A percentile compares a stretch with the other conserved stretches of the same genome.
phyloP scores from a whole-genome alignment of 2,888 invertebrate species.

The Drosophila neutralis region DNA sequence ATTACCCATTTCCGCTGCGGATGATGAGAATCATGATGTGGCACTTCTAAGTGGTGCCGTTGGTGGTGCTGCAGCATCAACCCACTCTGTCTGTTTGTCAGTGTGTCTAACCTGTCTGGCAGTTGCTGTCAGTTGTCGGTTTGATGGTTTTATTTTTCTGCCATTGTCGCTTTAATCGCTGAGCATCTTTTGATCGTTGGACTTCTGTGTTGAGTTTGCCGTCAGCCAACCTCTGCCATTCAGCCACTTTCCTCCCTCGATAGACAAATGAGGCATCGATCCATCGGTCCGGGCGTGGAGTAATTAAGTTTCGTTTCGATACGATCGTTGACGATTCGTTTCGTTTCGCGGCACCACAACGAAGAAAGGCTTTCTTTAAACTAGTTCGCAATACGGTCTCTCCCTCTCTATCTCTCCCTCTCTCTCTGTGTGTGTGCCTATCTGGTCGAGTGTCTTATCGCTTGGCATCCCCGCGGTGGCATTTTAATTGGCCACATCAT shows the following conservation, averaged over 20 bases:
- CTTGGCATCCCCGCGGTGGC: slow-evolving; percentile 73
- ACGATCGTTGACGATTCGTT: slow-evolving; percentile 34
- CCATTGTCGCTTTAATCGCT: slow-evolving; percentile 23
- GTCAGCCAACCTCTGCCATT: slow-evolving; percentile 5
- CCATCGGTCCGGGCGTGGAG: slow-evolving; percentile 34
- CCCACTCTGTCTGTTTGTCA: slow-evolving; percentile 35
- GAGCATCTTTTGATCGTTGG: slow-evolving; percentile 23
- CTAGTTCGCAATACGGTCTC: slow-evolving; percentile 61
- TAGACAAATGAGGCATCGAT: slow-evolving; percentile 35
- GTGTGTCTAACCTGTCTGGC: slow-evolving; percentile 18
- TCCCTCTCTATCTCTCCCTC: background rate
- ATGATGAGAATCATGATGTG: slow-evolving; percentile 40
- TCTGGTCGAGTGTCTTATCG: slow-evolving; percentile 24
- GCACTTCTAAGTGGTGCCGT: slow-evolving; percentile 20
- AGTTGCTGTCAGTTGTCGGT: slow-evolving; percentile 7
- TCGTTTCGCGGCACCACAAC: slow-evolving; percentile 8
- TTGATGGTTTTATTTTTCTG: slow-evolving; percentile 14
- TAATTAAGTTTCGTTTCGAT: slow-evolving; percentile 43
- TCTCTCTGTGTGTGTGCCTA: slow-evolving; percentile 1
- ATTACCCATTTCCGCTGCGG: slow-evolving; percentile 72
- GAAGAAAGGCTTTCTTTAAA: slow-evolving; percentile 75
- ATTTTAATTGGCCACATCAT: slow-evolving; percentile 81
- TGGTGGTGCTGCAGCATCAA: slow-evolving; percentile 26
- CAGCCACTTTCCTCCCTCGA: background rate
- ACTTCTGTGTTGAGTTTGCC: slow-evolving; percentile 14